phyloP scores from a whole-genome alignment of 2,113 vertebrate genomes.

The Lathamus discolor region DNA sequence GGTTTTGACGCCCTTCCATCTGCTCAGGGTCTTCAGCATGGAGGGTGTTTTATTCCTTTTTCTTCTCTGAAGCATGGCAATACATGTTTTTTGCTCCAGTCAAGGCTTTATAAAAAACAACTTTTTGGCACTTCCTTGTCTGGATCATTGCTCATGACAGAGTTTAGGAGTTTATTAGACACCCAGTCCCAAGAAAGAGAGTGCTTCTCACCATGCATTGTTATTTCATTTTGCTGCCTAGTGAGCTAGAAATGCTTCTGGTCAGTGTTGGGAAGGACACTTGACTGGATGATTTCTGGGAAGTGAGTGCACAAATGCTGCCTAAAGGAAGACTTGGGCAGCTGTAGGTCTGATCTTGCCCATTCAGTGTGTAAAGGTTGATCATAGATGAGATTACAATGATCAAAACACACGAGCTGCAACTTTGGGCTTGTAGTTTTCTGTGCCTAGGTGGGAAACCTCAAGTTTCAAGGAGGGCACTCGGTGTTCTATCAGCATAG shows the following conservation, averaged over 20 bases:
- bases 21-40: not conserved
- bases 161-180: not conserved
- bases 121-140: not conserved
- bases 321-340: not conserved
- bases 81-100: not conserved
- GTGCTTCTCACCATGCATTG: not conserved
- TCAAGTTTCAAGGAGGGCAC: fast-evolving
- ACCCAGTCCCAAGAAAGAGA: not conserved
- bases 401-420: not conserved
- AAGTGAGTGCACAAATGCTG: not conserved
- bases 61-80: not conserved
- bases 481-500: fast-evolving
- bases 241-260: not conserved
- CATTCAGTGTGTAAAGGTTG: not conserved
- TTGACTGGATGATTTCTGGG: not conserved
- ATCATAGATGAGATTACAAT: not conserved
- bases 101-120: not conserved
- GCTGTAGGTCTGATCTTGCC: not conserved
- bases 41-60: not conserved
- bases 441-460: not conserved
- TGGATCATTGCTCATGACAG: not conserved
- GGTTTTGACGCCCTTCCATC: not conserved
- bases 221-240: not conserved
- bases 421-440: not conserved
- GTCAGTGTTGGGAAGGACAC: not conserved